Evolutionary conservation across 1,140 invertebrate species (phyloP).

Genomic region (Chironomus tepperi): DNA sequence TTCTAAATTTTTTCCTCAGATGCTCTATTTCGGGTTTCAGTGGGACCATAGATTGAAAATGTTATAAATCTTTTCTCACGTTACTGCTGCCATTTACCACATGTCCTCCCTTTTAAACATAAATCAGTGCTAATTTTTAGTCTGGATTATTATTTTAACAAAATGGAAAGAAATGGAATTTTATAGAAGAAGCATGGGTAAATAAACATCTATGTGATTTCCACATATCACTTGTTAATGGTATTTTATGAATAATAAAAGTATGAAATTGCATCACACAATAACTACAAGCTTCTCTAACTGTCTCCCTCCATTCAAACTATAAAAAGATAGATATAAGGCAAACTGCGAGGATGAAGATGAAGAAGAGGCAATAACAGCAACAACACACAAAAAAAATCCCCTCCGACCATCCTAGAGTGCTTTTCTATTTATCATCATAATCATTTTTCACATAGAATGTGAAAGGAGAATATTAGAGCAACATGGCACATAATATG

Average conservation of each 20-base stretch:
- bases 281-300: not conserved
- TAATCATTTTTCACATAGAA: not conserved
- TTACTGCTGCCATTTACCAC: no score
- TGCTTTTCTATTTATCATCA: constrained; percentile 14
- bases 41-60: no score
- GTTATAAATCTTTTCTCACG: no score
- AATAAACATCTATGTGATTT: not conserved
- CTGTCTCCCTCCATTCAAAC: not conserved
- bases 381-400: not conserved
- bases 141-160: no score
- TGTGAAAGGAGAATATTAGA: not conserved
- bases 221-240: not conserved
- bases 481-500: not conserved
- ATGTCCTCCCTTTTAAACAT: no score
- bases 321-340: no score
- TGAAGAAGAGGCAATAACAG: not conserved
- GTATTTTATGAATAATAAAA: not conserved
- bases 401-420: not conserved
- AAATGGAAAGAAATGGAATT: no score
- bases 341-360: not conserved
- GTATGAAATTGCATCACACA: constrained; percentile 13
- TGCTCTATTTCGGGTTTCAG: no score
- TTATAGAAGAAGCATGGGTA: no score
- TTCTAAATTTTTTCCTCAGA: no score
- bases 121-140: no score